A percentile compares a stretch with the other conserved stretches of the same genome.
Conservation (phyloP, 37 sponge, comb jelly and placozoan species). For the Tethya wilhelma region DNA sequence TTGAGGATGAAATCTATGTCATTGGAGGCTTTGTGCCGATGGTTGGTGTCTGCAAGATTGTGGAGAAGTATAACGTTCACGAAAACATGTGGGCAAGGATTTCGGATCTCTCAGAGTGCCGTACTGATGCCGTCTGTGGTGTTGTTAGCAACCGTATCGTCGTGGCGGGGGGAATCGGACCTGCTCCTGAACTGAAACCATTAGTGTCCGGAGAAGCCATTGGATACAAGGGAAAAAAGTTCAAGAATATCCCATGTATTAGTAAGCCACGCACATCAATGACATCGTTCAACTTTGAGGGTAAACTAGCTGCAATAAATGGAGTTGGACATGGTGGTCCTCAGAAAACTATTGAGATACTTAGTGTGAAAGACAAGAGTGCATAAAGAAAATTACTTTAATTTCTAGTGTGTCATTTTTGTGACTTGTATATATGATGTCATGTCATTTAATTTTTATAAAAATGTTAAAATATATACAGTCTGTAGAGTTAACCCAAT, state of each 20-base stretch:
- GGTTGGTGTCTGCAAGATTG: conserved; percentile 57
- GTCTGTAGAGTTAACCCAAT: too few relatives aligned
- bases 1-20: conserved; percentile 56
- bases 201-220: conserved; percentile 50
- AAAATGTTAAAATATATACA: too few relatives aligned
- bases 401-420: too few relatives aligned
- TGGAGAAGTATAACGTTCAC: conserved; percentile 63
- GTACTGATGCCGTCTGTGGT: conserved; percentile 62
- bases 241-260: conserved; percentile 50
- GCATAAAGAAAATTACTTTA: too few relatives aligned
- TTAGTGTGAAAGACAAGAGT: conserved; percentile 28
- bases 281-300: conserved; percentile 44
- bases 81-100: conserved; percentile 59
- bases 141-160: conserved; percentile 65
- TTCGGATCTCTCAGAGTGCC: conserved; percentile 40
- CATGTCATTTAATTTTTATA: too few relatives aligned
- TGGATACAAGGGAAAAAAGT: conserved; percentile 20
- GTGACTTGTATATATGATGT: too few relatives aligned
- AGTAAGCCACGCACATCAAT: conserved; percentile 40
- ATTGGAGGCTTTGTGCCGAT: conserved; percentile 72
- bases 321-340: conserved; percentile 78
- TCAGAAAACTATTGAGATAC: conserved; percentile 44
- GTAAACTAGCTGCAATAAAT: conserved; percentile 55
- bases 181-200: conserved; percentile 5
- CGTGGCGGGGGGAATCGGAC: conserved; percentile 58